Evolutionary conservation across 2,888 invertebrate species (phyloP).

Genomic region (Strigamia maritima): DNA sequence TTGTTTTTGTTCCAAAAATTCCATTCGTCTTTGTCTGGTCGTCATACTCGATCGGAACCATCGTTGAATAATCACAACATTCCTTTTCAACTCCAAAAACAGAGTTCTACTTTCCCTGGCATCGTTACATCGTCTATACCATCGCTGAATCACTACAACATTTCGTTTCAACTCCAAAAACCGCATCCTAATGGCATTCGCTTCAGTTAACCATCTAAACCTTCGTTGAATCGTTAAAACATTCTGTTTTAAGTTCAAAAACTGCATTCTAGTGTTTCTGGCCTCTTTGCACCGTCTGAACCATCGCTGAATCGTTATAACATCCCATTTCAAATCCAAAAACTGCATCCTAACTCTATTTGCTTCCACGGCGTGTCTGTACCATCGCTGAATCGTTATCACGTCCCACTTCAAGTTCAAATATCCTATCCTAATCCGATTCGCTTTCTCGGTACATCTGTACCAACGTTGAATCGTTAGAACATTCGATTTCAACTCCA

Average conservation of each 20-base stretch:
- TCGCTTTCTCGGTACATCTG: neutral
- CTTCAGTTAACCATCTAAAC: neutral
- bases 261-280: neutral
- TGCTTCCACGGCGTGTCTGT: neutral
- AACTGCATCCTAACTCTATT: neutral
- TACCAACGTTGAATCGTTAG: neutral
- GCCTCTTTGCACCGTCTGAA: neutral
- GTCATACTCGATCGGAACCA: neutral
- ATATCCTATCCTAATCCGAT: neutral
- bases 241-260: too few relatives aligned
- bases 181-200: neutral
- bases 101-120: neutral
- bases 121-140: neutral
- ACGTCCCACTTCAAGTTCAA: too few relatives aligned
- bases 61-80: neutral
- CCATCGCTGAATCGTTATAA: neutral
- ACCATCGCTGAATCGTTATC: neutral
- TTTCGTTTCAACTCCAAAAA: slow-evolving; percentile 1
- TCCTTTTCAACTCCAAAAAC: neutral
- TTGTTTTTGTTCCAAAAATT: neutral
- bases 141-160: neutral
- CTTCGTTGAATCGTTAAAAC: neutral
- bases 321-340: neutral
- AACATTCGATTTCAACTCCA: slow-evolving; percentile 1
- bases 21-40: neutral